These are phyloP conservation scores for Suillia variegata DNA, from an alignment of 2,888 invertebrate species.

Conservation along the genomic window DNA sequence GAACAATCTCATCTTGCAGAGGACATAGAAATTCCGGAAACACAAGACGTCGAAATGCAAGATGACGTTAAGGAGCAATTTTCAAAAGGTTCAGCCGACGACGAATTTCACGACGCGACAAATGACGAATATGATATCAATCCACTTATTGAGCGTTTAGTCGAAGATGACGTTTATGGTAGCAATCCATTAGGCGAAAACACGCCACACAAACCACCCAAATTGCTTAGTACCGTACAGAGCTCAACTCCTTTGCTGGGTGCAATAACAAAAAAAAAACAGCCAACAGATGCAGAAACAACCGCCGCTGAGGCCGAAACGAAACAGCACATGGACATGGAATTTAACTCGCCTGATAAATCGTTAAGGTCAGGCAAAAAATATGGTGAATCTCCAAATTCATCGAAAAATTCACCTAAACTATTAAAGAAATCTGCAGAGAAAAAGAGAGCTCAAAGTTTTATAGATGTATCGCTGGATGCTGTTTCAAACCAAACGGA, in stretches of 20 bases:
- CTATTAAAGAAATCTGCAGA: background rate
- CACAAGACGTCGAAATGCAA: constrained; percentile 9
- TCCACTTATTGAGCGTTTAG: background rate
- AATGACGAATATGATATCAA: constrained; percentile 11
- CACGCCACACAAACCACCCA: constrained; percentile 29
- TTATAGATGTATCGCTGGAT: too few relatives aligned
- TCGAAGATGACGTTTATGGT: constrained; percentile 10
- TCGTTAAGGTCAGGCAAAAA: constrained; percentile 8
- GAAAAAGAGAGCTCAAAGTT: too few relatives aligned
- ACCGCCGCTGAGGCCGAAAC: background rate
- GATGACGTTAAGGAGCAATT: too few relatives aligned
- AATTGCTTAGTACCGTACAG: constrained; percentile 18
- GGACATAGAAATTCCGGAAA: background rate
- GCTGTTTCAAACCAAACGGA: too few relatives aligned
- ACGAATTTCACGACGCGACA: constrained; percentile 8
- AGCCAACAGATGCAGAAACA: too few relatives aligned
- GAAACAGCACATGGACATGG: too few relatives aligned
- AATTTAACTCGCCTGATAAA: background rate
- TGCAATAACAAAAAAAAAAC: too few relatives aligned
- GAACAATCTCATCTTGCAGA: constrained; percentile 7
- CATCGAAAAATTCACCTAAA: background rate
- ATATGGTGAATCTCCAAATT: background rate
- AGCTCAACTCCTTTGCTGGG: constrained; percentile 22
- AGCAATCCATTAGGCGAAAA: constrained; percentile 1
- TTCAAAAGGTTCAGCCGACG: too few relatives aligned